These are phyloP conservation scores for Microplitis demolitor DNA, from an alignment of 1,140 invertebrate genomes.

Conservation along the genomic window DNA sequence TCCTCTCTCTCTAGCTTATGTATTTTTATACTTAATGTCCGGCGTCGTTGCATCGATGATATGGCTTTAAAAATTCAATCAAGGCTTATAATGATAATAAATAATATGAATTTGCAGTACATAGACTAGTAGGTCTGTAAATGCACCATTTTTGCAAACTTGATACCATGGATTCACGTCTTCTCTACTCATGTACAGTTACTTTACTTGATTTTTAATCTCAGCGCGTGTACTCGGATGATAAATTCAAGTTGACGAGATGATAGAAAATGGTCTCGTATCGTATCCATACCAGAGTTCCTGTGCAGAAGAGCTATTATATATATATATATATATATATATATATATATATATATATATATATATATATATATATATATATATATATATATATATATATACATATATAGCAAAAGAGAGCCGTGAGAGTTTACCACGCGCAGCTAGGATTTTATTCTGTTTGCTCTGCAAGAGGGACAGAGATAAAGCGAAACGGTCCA, in stretches of 20 bases:
- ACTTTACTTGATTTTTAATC: no score
- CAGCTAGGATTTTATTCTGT: slow-evolving; percentile 8
- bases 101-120: neutral
- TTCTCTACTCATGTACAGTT: no score
- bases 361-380: neutral
- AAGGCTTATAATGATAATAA: no score
- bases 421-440: neutral
- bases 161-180: no score
- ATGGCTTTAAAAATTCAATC: neutral
- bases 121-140: neutral
- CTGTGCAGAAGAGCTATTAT: no score
- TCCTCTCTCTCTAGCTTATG: neutral
- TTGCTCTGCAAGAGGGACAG: slow-evolving; percentile 1
- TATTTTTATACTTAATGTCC: neutral
- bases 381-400: slow-evolving; percentile 6
- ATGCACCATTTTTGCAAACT: no score
- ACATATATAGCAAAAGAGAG: neutral
- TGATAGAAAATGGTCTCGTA: no score
- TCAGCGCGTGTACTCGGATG: no score
- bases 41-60: neutral
- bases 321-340: neutral
- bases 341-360: neutral
- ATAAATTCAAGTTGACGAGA: no score
- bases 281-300: no score
- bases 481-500: slow-evolving; percentile 3